Evolutionary conservation across 2,113 vertebrate genomes (phyloP).

Genomic region (Tachuris rubrigastra): DNA sequence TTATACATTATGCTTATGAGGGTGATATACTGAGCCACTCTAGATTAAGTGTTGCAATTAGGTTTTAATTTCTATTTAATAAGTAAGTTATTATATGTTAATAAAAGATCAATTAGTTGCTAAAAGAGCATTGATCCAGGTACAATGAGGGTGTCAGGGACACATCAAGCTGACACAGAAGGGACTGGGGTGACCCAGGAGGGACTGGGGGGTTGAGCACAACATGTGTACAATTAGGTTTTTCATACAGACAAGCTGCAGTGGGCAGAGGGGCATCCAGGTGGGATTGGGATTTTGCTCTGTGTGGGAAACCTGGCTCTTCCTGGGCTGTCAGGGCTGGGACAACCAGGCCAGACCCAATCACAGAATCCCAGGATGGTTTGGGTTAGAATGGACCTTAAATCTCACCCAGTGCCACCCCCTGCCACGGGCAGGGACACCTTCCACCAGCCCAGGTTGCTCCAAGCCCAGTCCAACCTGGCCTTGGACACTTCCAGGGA

Average conservation of each 20-base stretch:
- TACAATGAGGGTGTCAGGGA: constrained; percentile 71
- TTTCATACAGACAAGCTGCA: constrained; percentile 21
- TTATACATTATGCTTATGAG: constrained; percentile 74
- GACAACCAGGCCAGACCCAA: neutral
- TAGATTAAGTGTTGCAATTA: constrained; percentile 78
- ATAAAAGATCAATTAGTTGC: constrained; percentile 81
- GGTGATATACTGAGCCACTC: constrained; percentile 67
- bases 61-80: constrained; percentile 80
- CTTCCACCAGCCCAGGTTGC: rapidly evolving
- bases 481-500: neutral
- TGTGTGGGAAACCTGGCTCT: rapidly evolving
- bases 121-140: constrained; percentile 75
- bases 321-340: neutral
- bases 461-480: rapidly evolving
- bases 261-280: constrained; percentile 26
- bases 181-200: constrained; percentile 53
- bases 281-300: neutral
- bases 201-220: constrained; percentile 21
- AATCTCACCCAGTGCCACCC: rapidly evolving
- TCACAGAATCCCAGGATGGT: neutral
- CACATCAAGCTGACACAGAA: constrained; percentile 57
- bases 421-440: neutral
- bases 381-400: neutral
- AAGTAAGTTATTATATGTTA: constrained; percentile 77
- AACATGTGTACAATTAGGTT: constrained; percentile 43